phyloP scores from a whole-genome alignment of 2,113 vertebrate genomes.

The Tragelaphus buxtoni region DNA sequence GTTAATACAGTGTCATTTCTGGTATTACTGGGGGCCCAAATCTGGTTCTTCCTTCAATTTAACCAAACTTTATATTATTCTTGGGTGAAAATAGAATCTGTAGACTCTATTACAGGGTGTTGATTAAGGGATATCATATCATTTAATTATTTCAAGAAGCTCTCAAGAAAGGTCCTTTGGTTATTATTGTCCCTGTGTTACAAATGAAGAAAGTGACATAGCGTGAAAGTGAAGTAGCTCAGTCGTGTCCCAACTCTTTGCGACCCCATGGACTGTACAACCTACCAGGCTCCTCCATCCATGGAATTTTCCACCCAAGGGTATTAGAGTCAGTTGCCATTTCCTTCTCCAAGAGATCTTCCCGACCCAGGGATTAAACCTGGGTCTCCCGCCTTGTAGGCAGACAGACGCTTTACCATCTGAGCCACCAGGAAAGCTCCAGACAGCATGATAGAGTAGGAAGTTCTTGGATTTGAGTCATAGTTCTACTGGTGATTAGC shows the following conservation, averaged over 20 bases:
- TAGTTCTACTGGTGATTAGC: not conserved
- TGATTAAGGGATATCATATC: not conserved
- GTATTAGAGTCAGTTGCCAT: not conserved
- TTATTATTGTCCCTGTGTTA: not conserved
- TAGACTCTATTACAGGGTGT: not conserved
- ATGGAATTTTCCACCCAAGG: not conserved
- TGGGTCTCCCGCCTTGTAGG: not conserved
- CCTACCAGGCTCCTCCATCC: not conserved
- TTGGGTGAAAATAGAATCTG: not conserved
- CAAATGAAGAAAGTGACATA: not conserved
- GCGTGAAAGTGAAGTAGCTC: not conserved
- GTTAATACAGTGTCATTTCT: not conserved
- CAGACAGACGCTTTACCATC: not conserved
- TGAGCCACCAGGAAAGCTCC: not conserved
- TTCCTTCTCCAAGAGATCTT: not conserved
- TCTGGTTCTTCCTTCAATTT: not conserved
- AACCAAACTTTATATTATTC: not conserved
- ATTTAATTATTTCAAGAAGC: not conserved
- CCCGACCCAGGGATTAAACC: rapidly evolving
- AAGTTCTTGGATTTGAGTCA: not conserved
- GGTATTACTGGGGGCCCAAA: not conserved
- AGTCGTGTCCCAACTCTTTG: not conserved
- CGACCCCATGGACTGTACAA: rapidly evolving
- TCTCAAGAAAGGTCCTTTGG: not conserved
- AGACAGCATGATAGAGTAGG: not conserved